Evolutionary conservation across 2,113 vertebrate species (phyloP).

Genomic region (Lycaon pictus): DNA sequence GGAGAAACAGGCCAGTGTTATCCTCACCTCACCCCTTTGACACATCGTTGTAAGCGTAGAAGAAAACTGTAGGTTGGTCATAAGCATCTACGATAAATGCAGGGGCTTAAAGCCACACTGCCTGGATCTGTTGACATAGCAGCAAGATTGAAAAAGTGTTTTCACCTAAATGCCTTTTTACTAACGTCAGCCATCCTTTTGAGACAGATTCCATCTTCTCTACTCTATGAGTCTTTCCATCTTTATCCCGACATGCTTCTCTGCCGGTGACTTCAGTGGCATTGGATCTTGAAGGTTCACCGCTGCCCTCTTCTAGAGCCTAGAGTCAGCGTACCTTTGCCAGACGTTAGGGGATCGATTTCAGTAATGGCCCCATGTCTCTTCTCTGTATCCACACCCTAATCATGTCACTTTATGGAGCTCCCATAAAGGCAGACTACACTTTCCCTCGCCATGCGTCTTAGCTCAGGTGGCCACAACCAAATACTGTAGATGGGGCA

Average conservation of each 20-base stretch:
- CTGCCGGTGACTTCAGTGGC: not conserved
- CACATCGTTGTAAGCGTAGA: not conserved
- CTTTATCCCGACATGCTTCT: not conserved
- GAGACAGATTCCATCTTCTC: conserved; percentile 52
- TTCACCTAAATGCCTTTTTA: not conserved
- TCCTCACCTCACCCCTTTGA: conserved; percentile 60
- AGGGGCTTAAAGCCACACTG: not conserved
- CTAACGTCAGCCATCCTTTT: not conserved
- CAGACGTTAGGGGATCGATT: not conserved
- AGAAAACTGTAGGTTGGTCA: not conserved
- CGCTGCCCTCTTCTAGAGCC: not conserved
- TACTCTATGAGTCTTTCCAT: not conserved
- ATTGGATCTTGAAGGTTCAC: not conserved
- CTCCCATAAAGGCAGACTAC: not conserved
- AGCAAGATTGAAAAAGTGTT: not conserved
- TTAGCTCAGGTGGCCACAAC: not conserved
- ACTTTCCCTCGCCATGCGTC: not conserved
- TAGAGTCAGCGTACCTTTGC: accelerated
- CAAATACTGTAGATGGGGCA: not conserved
- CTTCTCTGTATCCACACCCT: too few species aligned
- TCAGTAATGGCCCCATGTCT: too few species aligned
- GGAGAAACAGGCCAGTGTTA: not conserved
- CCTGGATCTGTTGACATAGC: not conserved
- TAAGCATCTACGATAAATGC: not conserved
- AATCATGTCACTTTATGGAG: not conserved